phyloP scores from a whole-genome alignment of 2,888 invertebrate species.

The Fragum fragum region DNA sequence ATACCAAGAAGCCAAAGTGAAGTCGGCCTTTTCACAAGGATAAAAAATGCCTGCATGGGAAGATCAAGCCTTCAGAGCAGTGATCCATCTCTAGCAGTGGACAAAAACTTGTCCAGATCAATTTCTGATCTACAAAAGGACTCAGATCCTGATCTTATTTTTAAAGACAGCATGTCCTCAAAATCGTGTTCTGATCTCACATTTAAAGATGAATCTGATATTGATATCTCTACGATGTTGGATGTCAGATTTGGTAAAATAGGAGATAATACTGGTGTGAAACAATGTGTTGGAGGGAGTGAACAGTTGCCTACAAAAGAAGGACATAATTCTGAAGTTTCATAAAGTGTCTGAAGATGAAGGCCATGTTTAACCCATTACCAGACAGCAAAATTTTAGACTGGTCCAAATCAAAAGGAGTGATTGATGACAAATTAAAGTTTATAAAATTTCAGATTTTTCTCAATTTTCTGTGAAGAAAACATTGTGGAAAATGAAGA shows the following conservation, averaged over 20 bases:
- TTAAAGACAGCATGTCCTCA: conserved; percentile 43
- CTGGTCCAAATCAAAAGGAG: no score
- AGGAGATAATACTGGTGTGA: neutral
- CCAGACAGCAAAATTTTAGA: no score
- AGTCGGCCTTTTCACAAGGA: conserved; percentile 53
- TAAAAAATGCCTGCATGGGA: conserved; percentile 53
- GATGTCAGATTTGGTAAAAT: conserved; percentile 50
- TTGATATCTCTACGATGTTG: conserved; percentile 48
- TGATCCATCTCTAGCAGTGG: conserved; percentile 6
- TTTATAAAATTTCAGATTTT: no score
- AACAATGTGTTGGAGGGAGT: neutral
- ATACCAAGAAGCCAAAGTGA: conserved; percentile 72
- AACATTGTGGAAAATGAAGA: no score
- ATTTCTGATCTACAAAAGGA: conserved; percentile 38
- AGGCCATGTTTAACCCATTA: no score
- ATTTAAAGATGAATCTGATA: conserved; percentile 59
- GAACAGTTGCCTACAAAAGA: neutral
- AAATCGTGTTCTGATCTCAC: conserved; percentile 57
- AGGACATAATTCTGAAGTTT: neutral
- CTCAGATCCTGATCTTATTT: conserved; percentile 18
- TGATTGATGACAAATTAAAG: no score
- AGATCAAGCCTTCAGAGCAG: conserved; percentile 31
- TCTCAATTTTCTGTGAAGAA: no score
- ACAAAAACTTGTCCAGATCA: conserved; percentile 41
- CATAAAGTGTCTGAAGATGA: neutral